Base-by-base conservation (phyloP, 64 coral and sea anemone species). In the Platygyra sinensis region DNA sequence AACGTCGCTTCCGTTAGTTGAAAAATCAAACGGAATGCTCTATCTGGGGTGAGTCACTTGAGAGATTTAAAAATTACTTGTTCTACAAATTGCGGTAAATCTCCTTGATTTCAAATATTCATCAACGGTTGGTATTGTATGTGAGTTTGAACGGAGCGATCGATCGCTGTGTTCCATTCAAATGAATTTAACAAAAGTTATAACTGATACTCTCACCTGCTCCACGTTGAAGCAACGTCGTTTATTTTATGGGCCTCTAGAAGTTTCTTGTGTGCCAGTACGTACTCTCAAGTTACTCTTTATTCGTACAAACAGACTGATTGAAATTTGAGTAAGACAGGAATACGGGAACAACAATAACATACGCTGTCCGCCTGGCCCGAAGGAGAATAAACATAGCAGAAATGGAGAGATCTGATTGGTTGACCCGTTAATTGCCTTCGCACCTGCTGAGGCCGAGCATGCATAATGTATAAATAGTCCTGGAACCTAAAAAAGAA, bases 61-160 rank as follows among this genome's bases (percentile, higher is more conserved):
- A n/a, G 55, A 16, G 22, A 24, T 67, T 12, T 84, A 10, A 16
- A n/a, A 50, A 46, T 85, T 8, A 28, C 25, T 49, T 71, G 38
- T n/a, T 67, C 36, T 14, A 85, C 63, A 72, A 72, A 85, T 29
- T 71, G 24, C 11, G 39, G 81, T 57, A 71, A 85, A 49, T 24
- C 80, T 31, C 63, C 63, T 72, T 30, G 60, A 83, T 72, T 71
- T 64, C 24, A 71, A 69, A 83, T 69, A 72, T 85, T 85, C 81
- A 85, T 69, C 25, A 72, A 72, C 62, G 24, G 38, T 71, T 69
- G 64, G 67, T 2, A 38, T 69, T 71, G 9, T 24, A 52, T 8
- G 42, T 46, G 42, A 12, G n/a, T 42, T n/a, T 24, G 22, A 27
- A 29, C 51, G 32, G 24, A 83, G 30, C 32, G 61, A 5, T 6